Base-by-base conservation (phyloP, 2,888 invertebrate species). In the Coremacera marginata region DNA sequence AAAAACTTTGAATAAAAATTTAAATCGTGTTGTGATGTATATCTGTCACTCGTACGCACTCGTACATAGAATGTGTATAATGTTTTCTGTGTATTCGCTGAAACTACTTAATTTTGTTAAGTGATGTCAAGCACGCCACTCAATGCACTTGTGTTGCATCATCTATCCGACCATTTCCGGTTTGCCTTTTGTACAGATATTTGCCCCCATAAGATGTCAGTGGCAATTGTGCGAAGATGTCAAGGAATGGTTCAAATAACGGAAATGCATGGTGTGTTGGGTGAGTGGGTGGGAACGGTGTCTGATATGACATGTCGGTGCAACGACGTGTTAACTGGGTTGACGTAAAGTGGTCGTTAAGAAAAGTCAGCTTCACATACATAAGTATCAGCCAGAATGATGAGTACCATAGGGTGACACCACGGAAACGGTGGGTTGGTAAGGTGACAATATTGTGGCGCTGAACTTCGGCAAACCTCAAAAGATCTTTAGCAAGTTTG, bases 161-260 rank as follows among this genome's bases (percentile, higher is more conserved):
- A 51, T 31, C 70, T 52, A 37, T 44, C 44, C 34, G 44, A 37
- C 44, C 71, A 22, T 71, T 57, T 71, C 71, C 57, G 71, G 71
- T 44, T 37, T 57, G 57, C 11, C 37, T 37, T 34, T 71, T 31
- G 14, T 34, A 71, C 49, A 11, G 25, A 68, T n/a, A 31, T n/a
- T 31, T 0, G 25, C 16, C 60, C 22, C 22, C 60, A 25, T 3
- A 34, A 27, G 63, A 31, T 63, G 63, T 63, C 63, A 63, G n/a
- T 63, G 27, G 34, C 34, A 63, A 34, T 63, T 34, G 34, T 63
- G 5, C 16, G n/a, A 27, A 14, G 63, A 63, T 34, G 34, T 34
- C 11, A 3, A 34, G 34, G 27, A 34, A 55, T 34, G 16, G 7
- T 34, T 8, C n/a, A 1, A 63, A 22, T 55, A 5, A 7, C 11